Percentiles rank a stretch among this genome's conserved stretches.
phyloP scores from a whole-genome alignment of 2,888 invertebrate species.

The Tiliacea aurago region DNA sequence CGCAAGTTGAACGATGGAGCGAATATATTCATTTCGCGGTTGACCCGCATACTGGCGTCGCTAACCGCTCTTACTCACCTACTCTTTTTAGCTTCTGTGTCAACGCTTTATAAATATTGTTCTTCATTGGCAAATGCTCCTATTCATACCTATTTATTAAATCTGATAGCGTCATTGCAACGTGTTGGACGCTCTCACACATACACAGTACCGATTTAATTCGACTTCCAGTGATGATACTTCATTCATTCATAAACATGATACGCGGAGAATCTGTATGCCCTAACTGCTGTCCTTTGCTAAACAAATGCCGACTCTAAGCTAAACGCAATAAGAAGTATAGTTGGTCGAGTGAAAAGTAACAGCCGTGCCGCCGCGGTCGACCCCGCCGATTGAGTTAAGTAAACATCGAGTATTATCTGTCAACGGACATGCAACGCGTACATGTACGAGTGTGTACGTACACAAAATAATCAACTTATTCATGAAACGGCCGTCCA shows the following conservation, averaged over 20 bases:
- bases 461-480: conserved; percentile 83
- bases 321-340: conserved; percentile 70
- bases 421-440: conserved; percentile 88
- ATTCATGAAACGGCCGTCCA: conserved; percentile 83
- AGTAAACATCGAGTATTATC: conserved; percentile 90
- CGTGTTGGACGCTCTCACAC: conserved; percentile 74
- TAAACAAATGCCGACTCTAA: conserved; percentile 82
- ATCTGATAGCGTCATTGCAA: conserved; percentile 72
- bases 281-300: conserved; percentile 75
- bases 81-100: conserved; percentile 71
- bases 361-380: conserved; percentile 74
- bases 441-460: conserved; percentile 77
- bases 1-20: conserved; percentile 74
- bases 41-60: conserved; percentile 84
- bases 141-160: conserved; percentile 53
- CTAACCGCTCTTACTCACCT: conserved; percentile 76
- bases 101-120: conserved; percentile 59
- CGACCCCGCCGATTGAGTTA: conserved; percentile 89
- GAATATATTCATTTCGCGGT: conserved; percentile 84
- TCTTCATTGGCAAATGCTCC: conserved; percentile 55
- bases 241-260: conserved; percentile 89
- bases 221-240: conserved; percentile 87
- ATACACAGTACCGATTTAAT: conserved; percentile 74
- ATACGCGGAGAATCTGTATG: conserved; percentile 76
- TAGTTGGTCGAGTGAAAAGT: conserved; percentile 70